phyloP scores from a whole-genome alignment of 1,140 invertebrate species.

The Leucophenga varia region DNA sequence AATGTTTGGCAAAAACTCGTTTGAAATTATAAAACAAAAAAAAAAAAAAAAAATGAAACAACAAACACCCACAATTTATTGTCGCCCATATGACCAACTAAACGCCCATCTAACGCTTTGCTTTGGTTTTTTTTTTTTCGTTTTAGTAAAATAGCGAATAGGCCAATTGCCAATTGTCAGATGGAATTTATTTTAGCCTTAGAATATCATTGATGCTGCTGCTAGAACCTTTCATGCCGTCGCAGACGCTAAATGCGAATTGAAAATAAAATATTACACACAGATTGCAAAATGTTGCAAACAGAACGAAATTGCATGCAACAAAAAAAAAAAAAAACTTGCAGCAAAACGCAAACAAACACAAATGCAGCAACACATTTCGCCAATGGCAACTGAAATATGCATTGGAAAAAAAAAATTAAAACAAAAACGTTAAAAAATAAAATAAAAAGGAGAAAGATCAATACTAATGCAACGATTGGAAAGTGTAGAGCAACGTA shows the following conservation, averaged over 20 bases:
- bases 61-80: constrained; percentile 33
- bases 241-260: constrained; percentile 52
- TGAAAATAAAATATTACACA: constrained; percentile 53
- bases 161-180: constrained; percentile 53
- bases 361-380: constrained; percentile 5
- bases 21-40: too few relatives aligned
- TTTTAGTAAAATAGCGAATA: constrained; percentile 45
- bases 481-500: too few relatives aligned
- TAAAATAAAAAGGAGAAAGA: too few relatives aligned
- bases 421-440: too few relatives aligned
- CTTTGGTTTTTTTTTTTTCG: too few relatives aligned
- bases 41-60: too few relatives aligned
- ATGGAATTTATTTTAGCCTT: constrained; percentile 53
- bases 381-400: too few relatives aligned
- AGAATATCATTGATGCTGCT: constrained; percentile 19
- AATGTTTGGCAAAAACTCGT: too few relatives aligned
- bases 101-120: constrained; percentile 17
- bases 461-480: too few relatives aligned
- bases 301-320: too few relatives aligned
- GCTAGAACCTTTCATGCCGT: constrained; percentile 23
- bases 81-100: constrained; percentile 20
- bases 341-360: constrained; percentile 20
- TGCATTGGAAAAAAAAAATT: too few relatives aligned
- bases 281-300: constrained; percentile 47
- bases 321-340: constrained; percentile 18